Base-by-base conservation (phyloP, 2,113 vertebrate genomes). In the Anoplopoma fimbria region DNA sequence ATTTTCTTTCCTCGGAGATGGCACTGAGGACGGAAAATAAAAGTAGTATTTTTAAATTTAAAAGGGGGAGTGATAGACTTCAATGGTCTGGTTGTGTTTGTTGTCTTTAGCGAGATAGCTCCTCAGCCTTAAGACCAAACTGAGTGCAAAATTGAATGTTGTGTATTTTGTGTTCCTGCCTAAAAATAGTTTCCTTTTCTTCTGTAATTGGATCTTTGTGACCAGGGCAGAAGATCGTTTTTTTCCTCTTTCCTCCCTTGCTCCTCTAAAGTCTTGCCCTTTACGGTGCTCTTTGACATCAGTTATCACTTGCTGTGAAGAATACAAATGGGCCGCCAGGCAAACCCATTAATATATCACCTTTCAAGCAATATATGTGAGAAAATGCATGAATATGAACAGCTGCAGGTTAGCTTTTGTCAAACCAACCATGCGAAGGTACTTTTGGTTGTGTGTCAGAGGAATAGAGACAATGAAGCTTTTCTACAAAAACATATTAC, bases 371-470 rank as follows among this genome's bases (percentile, higher is more conserved):
- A 19, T n/a, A 27, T 62, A 33, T 47, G 61, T 57, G 68, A 57
- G 45, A 73, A 73, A 77, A 69, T 14, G 7, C 51, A 19, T 4
- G 2, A 21, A 33, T 53, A 29, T 25, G 2, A 77, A 49, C 61
- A 80, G 68, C 65, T 71, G 76, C 29, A 17, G 14, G 29, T 23
- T 36, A 17, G 14, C 51, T 67, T 63, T 49, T 62, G 27, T 77
- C 21, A 27, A 68, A 67, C 51, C 40, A 62, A 62, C 4, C 31
- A 34, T 57, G 7, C 74, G 63, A 21, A 19, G 27, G 27, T 51
- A 51, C 23, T 38, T 40, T 15, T 64, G 31, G 34, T 45, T 69
- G 14, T 27, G 19, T 63, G 7, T 55, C 9, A 47, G 45, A 63
- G 57, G 9, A 64, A 34, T 2, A 31, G 14, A 12, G 19, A 57